Base-by-base conservation (phyloP, 2,797 vertebrate species). In the Hemibagrus guttatus region DNA sequence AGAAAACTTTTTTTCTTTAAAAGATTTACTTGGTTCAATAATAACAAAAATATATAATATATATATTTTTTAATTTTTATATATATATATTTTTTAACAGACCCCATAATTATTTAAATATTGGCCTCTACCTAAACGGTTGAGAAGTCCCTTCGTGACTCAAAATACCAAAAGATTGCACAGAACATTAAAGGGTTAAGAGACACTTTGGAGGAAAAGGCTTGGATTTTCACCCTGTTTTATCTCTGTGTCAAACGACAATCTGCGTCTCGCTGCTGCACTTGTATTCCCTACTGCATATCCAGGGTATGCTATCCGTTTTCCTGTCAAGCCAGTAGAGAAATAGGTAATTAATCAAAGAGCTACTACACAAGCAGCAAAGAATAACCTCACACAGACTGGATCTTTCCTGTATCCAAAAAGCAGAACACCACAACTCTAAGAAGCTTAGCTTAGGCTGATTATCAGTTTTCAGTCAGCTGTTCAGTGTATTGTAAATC, bases 221-320 rank as follows among this genome's bases (percentile, higher is more conserved):
- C 64, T 74, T 79, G 31, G 16, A 81, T 35, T 39, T 39, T 39
- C 91, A 96, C 95, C 95, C 94, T 94, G 94, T 88, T 95, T 96
- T 64, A 91, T 92, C 87, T 96, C 95, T 35, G 95, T 95, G 91
- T 96, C 95, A 12, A 94, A 92, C 23, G 95, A 95, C 86, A 94
- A 94, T 93, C 95, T 93, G 87, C 93, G 94, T 83, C 93, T 94
- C 84, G 96, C 95, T 88, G 94, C 91, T 63, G 93, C 90, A 87
- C 90, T 91, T 88, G 89, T 89, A 0, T 93, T 96, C 23, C 92
- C 94, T 79, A 96, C 96, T 52, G 94, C 95, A 88, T 94, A 95
- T 88, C 94, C 95, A 84, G 95, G 92, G 80, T 95, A 93, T 31
- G 92, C 93, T 87, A 95, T 95, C 88, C 94, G 93, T 91, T 95